Base-by-base conservation (phyloP, 1,140 invertebrate genomes). In the Brachionus calyciflorus region DNA sequence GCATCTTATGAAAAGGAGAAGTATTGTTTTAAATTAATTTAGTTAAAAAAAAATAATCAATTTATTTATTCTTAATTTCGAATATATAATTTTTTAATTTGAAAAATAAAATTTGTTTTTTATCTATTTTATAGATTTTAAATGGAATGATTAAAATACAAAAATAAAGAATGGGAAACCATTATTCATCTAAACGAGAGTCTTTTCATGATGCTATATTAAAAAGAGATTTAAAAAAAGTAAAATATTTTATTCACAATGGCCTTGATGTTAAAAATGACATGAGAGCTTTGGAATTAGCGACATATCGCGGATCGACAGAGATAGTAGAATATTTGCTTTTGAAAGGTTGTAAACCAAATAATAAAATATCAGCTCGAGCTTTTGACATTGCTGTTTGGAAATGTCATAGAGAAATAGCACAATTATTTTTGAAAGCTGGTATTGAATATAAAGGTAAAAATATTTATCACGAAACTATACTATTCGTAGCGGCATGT, bases 331-430 rank as follows among this genome's bases (percentile, higher is more conserved):
- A 60, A 60, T n/a, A 17, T 60, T 17, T 60, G 7, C 19, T 60
- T n/a, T 9, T n/a, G 7, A 28, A 30, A 30, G 55, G 55, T 4
- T 60, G 55, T 40, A 30, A 26, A 17, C 55, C 55, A n/a, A 60
- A n/a, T 5, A 26, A 60, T 21, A 60, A 60, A 40, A 28, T 21
- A 60, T 26, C 55, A 19, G 55, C 55, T 26, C 55, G 55, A 2
- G 55, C 55, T 17, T 40, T 60, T 40, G 55, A 60, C 37, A 28
- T 60, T 10, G 55, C 55, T 37, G 55, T 60, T 17, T 60, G 55
- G 55, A 60, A 60, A 37, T 60, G 55, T 60, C 55, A 60, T 60
- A 60, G 37, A 60, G 55, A 60, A 26, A 60, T 60, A n/a, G 55
- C 55, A n/a, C 26, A 28, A 37, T 12, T 60, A 7, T 60, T 60